These are phyloP conservation scores for Calliopum simillimum DNA, from an alignment of 2,888 invertebrate genomes.

Conservation along the genomic window DNA sequence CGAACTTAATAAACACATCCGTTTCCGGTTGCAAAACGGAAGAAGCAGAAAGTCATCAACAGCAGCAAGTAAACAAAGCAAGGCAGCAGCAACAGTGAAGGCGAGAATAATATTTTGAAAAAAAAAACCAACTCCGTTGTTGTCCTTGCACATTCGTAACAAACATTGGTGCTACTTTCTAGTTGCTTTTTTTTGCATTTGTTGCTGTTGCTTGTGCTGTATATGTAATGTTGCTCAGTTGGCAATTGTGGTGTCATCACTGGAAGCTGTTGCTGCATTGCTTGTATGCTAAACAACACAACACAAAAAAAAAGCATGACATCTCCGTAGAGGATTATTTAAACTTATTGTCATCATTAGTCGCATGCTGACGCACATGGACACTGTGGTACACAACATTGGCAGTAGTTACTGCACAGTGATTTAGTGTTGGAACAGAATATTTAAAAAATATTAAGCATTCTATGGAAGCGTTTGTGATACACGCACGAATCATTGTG, in stretches of 20 bases:
- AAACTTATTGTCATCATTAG: slow-evolving; percentile 20
- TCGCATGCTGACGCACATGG: neutral
- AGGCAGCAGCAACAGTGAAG: slow-evolving; percentile 1
- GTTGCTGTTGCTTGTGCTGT: too few relatives aligned
- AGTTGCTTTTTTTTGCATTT: neutral
- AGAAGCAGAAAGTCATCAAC: slow-evolving; percentile 11
- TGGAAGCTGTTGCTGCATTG: neutral
- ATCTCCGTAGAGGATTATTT: slow-evolving; percentile 2
- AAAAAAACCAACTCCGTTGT: neutral
- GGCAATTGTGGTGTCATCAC: neutral
- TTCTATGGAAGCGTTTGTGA: too few relatives aligned
- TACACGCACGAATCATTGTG: too few relatives aligned
- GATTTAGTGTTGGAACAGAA: too few relatives aligned
- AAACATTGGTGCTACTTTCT: neutral
- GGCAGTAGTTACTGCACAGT: too few relatives aligned
- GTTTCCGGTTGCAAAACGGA: slow-evolving; percentile 29
- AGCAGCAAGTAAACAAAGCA: neutral
- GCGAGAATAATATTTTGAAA: neutral
- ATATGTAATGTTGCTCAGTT: too few relatives aligned
- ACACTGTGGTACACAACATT: too few relatives aligned
- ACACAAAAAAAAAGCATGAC: neutral
- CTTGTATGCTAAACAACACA: too few relatives aligned
- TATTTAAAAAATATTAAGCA: too few relatives aligned
- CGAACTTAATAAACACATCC: slow-evolving; percentile 27
- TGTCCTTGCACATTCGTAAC: neutral